Percentiles rank a stretch among this genome's conserved stretches.
Conservation (phyloP, 2,797 vertebrate species). For the Hipposideros larvatus region DNA sequence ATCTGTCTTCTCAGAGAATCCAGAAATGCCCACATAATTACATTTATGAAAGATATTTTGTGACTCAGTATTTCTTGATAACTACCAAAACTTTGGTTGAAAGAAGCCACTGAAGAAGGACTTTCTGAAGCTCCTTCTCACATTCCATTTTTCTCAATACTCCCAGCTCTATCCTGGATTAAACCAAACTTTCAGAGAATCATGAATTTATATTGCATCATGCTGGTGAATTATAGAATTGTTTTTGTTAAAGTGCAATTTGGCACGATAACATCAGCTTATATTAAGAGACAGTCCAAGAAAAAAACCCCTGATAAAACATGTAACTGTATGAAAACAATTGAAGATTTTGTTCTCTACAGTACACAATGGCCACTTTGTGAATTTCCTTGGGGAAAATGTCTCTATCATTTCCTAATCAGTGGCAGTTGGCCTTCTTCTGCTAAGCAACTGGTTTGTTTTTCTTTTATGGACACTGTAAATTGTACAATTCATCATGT, state of each 20-base stretch:
- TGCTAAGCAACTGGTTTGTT: slow-evolving; percentile 53
- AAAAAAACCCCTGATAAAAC: neutral
- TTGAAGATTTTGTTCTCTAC: slow-evolving; percentile 27
- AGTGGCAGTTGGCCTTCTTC: slow-evolving; percentile 38
- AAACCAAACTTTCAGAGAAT: neutral
- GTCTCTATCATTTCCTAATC: neutral
- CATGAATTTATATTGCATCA: neutral
- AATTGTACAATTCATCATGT: neutral
- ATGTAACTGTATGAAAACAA: slow-evolving; percentile 19
- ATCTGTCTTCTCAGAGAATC: neutral
- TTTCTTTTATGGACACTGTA: neutral
- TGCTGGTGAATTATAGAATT: slow-evolving; percentile 1
- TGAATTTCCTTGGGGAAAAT: neutral
- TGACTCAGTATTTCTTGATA: neutral
- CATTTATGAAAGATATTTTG: neutral
- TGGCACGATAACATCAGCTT: slow-evolving; percentile 44
- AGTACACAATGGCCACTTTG: slow-evolving; percentile 10
- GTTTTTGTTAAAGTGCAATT: slow-evolving; percentile 28
- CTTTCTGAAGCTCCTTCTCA: neutral
- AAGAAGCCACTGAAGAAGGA: neutral
- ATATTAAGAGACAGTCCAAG: neutral
- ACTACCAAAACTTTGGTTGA: neutral
- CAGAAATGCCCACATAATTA: neutral
- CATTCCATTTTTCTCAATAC: neutral
- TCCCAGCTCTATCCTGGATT: neutral